phyloP scores from a whole-genome alignment of 2,888 invertebrate species.

The Meteorus colon region DNA sequence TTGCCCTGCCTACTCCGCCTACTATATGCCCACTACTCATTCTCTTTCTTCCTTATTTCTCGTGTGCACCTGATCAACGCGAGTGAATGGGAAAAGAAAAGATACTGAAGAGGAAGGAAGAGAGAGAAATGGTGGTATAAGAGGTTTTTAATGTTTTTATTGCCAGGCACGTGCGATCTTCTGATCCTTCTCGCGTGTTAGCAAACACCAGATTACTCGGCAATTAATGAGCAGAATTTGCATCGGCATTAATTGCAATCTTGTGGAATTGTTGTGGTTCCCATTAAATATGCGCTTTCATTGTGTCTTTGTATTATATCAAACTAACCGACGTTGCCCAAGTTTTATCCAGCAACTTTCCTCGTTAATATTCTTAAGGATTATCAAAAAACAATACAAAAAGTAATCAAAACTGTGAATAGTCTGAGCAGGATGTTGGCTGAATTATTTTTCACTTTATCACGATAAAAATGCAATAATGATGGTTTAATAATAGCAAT shows the following conservation, averaged over 20 bases:
- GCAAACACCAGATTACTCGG: conserved; percentile 58
- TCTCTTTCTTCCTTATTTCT: neutral
- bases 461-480: neutral
- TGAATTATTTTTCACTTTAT: conserved; percentile 9
- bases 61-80: conserved; percentile 8
- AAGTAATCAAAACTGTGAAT: neutral
- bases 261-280: conserved; percentile 35
- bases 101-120: neutral
- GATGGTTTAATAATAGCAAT: conserved; percentile 4
- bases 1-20: neutral
- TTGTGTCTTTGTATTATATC: neutral
- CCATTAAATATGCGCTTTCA: conserved; percentile 23
- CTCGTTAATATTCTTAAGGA: too few species aligned
- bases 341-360: too few species aligned
- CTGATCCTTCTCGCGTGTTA: conserved; percentile 31
- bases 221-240: conserved; percentile 59
- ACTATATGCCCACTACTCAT: conserved; percentile 21
- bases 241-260: conserved; percentile 60
- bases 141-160: conserved; percentile 23
- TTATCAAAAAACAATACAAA: neutral
- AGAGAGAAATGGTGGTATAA: neutral
- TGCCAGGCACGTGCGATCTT: conserved; percentile 29
- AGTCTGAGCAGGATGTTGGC: neutral
- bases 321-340: too few species aligned
- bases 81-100: neutral